Evolutionary conservation across 1,140 invertebrate species (phyloP), one percentile per base, ranked within the genome.

Genomic region (Hermetia illucens): DNA sequence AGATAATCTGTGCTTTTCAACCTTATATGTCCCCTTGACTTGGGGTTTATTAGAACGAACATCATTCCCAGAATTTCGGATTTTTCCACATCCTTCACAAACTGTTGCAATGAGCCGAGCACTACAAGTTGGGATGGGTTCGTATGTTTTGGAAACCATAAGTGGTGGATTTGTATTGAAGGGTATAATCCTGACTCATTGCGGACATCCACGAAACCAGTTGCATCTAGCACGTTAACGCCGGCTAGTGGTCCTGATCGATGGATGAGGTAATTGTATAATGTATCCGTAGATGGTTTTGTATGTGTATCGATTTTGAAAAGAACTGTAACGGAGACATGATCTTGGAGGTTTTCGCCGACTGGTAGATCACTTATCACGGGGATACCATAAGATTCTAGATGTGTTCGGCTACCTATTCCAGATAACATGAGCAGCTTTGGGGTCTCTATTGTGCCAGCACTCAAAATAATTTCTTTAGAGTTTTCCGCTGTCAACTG

Each of bases 401-500:
- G 17, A 4, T 67, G 68, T 32, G 73, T 44, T 49, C 60, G 65
- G n/a, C 79, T 79, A 1, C 86, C 86, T 15, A 90, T 70, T 1
- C 87, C 87, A 19, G 82, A 87, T 1, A 89, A 47, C 82, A 89
- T 86, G 18, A 91, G 65, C 19, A 91, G 45, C 42, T 85, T 79
- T 2, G 84, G 82, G 9, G 76, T 75, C 24, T 76, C 73, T 13
- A 88, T 73, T 2, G 82, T 72, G 2, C 85, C 85, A 0, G 81
- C 77, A 1, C 79, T 82, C 39, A 87, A 53, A 12, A 89, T 70
- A 0, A 88, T 69, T 59, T 88, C 84, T 38, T 74, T 69, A 21
- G 45, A 10, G 3, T 15, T 67, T 10, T 76, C 77, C 39, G 50
- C 51, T 2, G 69, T 56, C n/a, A n/a, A n/a, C n/a, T 66, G 20